Evolutionary conservation across 1,140 invertebrate genomes (phyloP).

Genomic region (Marisa cornuarietis): DNA sequence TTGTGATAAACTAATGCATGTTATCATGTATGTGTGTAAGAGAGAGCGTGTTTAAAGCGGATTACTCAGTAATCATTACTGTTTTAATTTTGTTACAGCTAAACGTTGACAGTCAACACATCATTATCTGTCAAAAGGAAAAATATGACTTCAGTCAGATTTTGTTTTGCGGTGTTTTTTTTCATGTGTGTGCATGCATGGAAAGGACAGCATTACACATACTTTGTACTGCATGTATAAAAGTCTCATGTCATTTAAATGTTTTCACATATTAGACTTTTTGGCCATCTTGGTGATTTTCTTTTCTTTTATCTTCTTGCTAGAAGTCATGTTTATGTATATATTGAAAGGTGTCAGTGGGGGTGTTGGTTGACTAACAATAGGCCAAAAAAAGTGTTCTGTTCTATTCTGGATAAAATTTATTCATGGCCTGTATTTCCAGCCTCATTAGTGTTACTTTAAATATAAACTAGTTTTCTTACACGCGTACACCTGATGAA

Average conservation of each 20-base stretch:
- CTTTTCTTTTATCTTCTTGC: not conserved
- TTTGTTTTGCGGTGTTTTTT: not conserved
- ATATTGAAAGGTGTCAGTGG: not conserved
- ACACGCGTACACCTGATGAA: too few species aligned
- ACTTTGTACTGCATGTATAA: too few species aligned
- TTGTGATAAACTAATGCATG: constrained; percentile 1
- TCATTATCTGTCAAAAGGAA: not conserved
- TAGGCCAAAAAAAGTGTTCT: too few species aligned
- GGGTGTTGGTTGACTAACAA: not conserved
- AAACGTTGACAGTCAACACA: not conserved
- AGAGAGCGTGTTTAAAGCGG: too few species aligned
- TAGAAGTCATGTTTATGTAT: not conserved
- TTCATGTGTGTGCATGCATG: not conserved
- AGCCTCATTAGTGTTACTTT: too few species aligned
- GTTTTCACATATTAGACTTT: too few species aligned
- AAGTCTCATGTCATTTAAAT: too few species aligned
- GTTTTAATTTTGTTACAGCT: not conserved
- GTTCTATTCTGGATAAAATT: too few species aligned
- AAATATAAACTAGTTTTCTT: too few species aligned
- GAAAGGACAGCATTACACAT: not conserved
- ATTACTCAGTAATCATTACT: not conserved
- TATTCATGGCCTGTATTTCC: too few species aligned
- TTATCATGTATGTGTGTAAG: not conserved
- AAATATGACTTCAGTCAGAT: not conserved
- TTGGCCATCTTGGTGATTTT: too few species aligned